Evolutionary conservation across 2,888 invertebrate species (phyloP), one percentile per base, ranked within the genome.

Genomic region (Lampropteryx suffumata): DNA sequence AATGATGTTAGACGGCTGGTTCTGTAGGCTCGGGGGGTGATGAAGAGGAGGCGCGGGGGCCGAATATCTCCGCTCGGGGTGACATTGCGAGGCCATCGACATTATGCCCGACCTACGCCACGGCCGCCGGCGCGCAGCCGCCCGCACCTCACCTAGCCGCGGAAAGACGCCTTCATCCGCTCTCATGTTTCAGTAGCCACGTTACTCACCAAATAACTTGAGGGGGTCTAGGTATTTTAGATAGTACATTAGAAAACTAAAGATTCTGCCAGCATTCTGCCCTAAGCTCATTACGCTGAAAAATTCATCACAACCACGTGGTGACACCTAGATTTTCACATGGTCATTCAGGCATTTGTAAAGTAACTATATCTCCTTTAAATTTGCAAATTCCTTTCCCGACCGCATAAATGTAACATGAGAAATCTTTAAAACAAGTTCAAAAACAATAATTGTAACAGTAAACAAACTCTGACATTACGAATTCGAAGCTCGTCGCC

Each of bases 21-120:
- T 69, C 33, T 44, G 56, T 49, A 57, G 57, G 53, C 50, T 50
- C 42, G 34, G 55, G 48, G 50, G 57, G 60, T 39, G 65, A 45
- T 57, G 61, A 57, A 56, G 55, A 56, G 59, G 55, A 60, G 65
- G 60, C 63, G 68, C 61, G 63, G 65, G 62, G 64, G 76, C 77
- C 79, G 76, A 82, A 81, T 73, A 76, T 81, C 74, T 77, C 72
- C 63, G 67, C 69, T 69, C 80, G 79, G 82, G 88, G 89, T 88
- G 89, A 89, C 89, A 85, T 88, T 87, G 89, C 71, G 68, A 79
- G 89, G 82, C 65, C 87, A 67, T 77, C 84, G 88, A 88, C 86
- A 78, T 74, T 76, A 62, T 82, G 79, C 79, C 82, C 85, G 86
- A 88, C 88, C 87, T 88, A 87, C 83, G 79, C 76, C 76, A 82